phyloP scores from a whole-genome alignment of 2,113 vertebrate genomes.

The Seriola dumerili region DNA sequence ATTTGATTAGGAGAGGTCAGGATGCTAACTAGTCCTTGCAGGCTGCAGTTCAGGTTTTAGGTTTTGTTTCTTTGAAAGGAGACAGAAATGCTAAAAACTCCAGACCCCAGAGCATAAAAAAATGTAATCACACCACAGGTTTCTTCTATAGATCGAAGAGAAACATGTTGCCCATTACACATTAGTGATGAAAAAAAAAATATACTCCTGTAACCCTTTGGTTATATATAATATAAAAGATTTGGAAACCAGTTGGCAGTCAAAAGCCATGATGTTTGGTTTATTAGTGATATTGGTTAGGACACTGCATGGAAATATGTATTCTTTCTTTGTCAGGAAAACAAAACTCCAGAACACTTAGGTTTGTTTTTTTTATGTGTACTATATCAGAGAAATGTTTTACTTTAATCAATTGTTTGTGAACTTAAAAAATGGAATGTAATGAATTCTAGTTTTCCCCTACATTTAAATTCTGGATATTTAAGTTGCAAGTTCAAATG shows the following conservation, averaged over 20 bases:
- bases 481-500: neutral
- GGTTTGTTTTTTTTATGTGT: neutral
- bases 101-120: neutral
- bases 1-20: neutral
- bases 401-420: neutral
- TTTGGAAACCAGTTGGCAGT: neutral
- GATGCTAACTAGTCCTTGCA: neutral
- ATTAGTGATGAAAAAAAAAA: neutral
- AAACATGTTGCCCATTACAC: neutral
- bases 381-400: neutral
- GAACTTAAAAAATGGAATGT: too few relatives aligned
- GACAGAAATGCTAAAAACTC: neutral
- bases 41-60: neutral
- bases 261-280: neutral
- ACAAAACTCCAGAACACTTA: neutral
- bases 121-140: too few relatives aligned
- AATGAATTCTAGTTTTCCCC: neutral
- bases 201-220: too few relatives aligned
- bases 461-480: neutral
- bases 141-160: neutral
- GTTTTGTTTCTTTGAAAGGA: neutral
- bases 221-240: neutral
- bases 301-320: neutral
- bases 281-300: too few relatives aligned
- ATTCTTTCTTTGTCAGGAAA: neutral